phyloP scores from a whole-genome alignment of 2,797 vertebrate species.

The Pteropus rufus region DNA sequence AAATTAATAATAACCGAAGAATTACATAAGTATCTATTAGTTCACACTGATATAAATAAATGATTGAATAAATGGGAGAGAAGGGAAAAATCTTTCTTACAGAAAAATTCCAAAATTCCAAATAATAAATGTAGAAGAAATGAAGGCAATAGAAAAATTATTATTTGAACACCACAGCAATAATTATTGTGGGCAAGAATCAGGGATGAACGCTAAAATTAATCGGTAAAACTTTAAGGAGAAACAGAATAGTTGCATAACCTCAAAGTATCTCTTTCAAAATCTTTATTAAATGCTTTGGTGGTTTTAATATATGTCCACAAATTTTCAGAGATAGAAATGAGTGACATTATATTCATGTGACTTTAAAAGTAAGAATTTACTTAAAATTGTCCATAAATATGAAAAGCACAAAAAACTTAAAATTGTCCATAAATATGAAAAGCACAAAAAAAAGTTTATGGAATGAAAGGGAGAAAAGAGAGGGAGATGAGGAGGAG shows the following conservation, averaged over 20 bases:
- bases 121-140: background rate
- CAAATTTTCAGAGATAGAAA: background rate
- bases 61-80: background rate
- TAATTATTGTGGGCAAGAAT: background rate
- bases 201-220: background rate
- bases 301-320: background rate
- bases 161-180: background rate
- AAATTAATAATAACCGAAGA: background rate
- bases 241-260: background rate
- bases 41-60: background rate
- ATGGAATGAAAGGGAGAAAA: background rate
- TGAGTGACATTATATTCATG: background rate
- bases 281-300: background rate
- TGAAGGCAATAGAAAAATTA: background rate
- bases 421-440: conserved; percentile 18
- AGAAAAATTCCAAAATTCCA: background rate
- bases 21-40: background rate
- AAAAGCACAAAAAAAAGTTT: background rate
- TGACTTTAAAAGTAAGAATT: conserved; percentile 14
- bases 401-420: background rate
- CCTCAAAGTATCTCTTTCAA: background rate
- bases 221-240: background rate
- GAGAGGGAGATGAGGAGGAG: background rate
- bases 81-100: background rate
- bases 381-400: conserved; percentile 19